Conservation (phyloP, 2,113 vertebrate genomes). For the Oncorhynchus keta region DNA sequence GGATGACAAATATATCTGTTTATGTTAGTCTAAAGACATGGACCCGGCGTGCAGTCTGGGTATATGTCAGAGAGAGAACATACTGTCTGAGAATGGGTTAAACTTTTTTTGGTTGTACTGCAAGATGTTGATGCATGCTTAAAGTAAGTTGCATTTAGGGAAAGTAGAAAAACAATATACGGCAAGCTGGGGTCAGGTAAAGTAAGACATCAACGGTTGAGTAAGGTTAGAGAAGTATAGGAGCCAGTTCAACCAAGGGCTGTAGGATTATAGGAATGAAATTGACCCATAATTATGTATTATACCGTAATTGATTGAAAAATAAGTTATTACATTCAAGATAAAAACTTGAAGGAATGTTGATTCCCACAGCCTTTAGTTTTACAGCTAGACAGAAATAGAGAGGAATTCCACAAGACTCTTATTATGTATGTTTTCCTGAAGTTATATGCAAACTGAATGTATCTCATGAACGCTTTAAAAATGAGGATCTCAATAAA, state of each 20-base stretch:
- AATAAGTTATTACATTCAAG: background rate
- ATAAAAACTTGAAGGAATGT: background rate
- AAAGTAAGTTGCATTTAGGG: constrained; percentile 99
- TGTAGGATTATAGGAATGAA: constrained; percentile 24
- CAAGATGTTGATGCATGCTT: constrained; percentile 94
- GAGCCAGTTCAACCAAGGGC: constrained; percentile 49
- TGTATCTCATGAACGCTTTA: background rate
- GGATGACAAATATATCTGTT: constrained; percentile 74
- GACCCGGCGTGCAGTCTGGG: constrained; percentile 90
- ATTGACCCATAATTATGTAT: too few species aligned
- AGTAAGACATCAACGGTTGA: constrained; percentile 60
- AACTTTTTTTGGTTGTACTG: constrained; percentile 72
- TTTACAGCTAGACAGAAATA: constrained; percentile 64
- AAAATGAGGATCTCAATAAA: background rate
- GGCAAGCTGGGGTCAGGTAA: constrained; percentile 75
- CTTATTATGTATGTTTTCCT: background rate
- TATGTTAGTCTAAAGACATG: constrained; percentile 77
- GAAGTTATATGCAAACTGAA: too few species aligned
- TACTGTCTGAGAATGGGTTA: constrained; percentile 85
- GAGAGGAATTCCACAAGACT: constrained; percentile 83
- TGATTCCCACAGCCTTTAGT: constrained; percentile 74
- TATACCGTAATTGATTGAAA: background rate
- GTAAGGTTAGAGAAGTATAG: constrained; percentile 56
- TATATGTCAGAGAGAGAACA: constrained; percentile 84
- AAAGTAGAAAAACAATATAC: constrained; percentile 89